Evolutionary conservation across 2,888 invertebrate species (phyloP).

Genomic region (Blomia tropicalis): DNA sequence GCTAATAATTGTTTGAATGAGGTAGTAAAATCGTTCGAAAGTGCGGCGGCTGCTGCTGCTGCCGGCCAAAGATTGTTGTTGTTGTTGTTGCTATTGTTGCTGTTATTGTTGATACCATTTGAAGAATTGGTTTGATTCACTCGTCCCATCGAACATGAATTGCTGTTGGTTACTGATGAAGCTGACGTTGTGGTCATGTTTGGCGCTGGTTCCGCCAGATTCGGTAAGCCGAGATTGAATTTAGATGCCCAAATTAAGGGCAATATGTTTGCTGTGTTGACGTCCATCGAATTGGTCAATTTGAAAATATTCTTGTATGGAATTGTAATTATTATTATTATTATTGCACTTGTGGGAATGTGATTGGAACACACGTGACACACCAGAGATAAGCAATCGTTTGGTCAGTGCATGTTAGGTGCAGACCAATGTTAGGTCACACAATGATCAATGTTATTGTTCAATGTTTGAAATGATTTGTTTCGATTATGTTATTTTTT

Average conservation of each 20-base stretch:
- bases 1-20: conserved; percentile 6
- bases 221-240: not conserved
- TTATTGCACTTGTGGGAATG: conserved; percentile 12
- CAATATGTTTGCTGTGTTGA: conserved; percentile 11
- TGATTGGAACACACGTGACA: no score
- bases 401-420: not conserved
- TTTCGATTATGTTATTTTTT: no score
- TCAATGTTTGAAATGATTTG: no score
- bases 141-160: not conserved
- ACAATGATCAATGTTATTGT: no score
- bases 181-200: not conserved
- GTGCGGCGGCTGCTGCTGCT: not conserved
- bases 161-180: not conserved
- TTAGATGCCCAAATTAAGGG: conserved; percentile 15
- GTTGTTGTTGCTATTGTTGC: not conserved
- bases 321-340: not conserved
- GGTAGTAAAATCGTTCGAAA: not conserved
- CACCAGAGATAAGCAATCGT: no score
- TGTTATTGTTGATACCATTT: not conserved
- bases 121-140: not conserved
- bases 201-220: not conserved
- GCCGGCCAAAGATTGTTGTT: conserved; percentile 4
- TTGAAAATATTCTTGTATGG: no score
- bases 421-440: no score
- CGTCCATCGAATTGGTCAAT: not conserved